phyloP scores from a whole-genome alignment of 2,888 invertebrate species.

The Andrena praecox region DNA sequence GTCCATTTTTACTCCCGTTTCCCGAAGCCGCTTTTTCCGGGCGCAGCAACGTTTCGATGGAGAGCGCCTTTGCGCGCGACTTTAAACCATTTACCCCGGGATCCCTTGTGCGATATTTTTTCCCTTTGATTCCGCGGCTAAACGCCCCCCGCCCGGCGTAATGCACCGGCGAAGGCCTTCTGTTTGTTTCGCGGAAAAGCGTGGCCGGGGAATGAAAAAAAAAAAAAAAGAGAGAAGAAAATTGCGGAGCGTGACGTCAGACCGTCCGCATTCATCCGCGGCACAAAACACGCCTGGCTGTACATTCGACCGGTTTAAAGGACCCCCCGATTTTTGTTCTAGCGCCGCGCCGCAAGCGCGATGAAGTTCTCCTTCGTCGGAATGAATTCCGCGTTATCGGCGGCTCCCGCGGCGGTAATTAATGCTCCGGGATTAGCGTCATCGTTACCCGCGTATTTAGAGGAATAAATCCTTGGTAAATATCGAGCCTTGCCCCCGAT shows the following conservation, averaged over 20 bases:
- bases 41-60: conserved; percentile 33
- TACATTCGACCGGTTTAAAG: conserved; percentile 45
- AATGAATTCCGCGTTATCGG: conserved; percentile 22
- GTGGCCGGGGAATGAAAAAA: conserved; percentile 3
- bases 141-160: conserved; percentile 32
- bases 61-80: conserved; percentile 30
- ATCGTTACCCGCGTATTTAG: conserved; percentile 2
- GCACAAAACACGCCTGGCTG: conserved; percentile 41
- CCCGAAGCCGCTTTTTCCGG: conserved; percentile 24
- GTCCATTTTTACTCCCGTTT: conserved; percentile 27
- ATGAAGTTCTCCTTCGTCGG: conserved; percentile 3
- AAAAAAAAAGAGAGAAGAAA: background rate
- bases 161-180: conserved; percentile 33
- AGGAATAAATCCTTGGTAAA: background rate
- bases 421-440: conserved; percentile 1
- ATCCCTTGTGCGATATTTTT: conserved; percentile 49
- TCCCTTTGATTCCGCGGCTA: conserved; percentile 49
- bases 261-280: conserved; percentile 45
- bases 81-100: conserved; percentile 55
- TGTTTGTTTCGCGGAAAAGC: conserved; percentile 45
- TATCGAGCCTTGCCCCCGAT: background rate
- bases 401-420: background rate
- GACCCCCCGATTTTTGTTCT: conserved; percentile 38
- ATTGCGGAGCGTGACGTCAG: conserved; percentile 44
- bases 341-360: conserved; percentile 13